Evolutionary conservation across 2,113 vertebrate species (phyloP).

Genomic region (Syngnathoides biaculeatus): DNA sequence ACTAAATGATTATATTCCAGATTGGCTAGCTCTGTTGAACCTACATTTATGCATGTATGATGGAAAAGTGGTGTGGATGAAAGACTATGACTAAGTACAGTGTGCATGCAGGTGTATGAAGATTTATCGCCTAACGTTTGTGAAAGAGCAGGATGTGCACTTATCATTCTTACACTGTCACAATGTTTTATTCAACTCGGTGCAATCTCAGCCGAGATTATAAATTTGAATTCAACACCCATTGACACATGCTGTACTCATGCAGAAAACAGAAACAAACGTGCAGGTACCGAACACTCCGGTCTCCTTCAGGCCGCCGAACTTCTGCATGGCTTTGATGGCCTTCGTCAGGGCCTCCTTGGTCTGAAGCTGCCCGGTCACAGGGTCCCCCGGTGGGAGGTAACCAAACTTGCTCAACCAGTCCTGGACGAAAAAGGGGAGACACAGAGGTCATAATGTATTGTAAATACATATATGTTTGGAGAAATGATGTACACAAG

Average conservation of each 20-base stretch:
- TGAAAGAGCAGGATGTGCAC: slow-evolving; percentile 12
- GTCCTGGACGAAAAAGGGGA: slow-evolving; percentile 73
- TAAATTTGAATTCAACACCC: slow-evolving; percentile 6
- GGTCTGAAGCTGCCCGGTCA: slow-evolving; percentile 83
- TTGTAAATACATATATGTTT: too few species aligned
- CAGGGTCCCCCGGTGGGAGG: slow-evolving; percentile 82
- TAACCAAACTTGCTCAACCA: slow-evolving; percentile 96
- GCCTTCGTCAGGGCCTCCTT: slow-evolving; percentile 88
- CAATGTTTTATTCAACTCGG: slow-evolving; percentile 11
- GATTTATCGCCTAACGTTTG: slow-evolving; percentile 11
- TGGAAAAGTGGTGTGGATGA: not conserved
- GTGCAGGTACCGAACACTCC: slow-evolving; percentile 79
- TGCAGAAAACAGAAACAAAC: not conserved
- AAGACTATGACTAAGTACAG: slow-evolving; percentile 4
- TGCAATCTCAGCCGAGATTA: slow-evolving; percentile 1
- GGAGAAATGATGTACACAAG: too few species aligned
- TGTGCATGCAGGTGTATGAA: not conserved
- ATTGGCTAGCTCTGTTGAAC: not conserved
- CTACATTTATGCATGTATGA: not conserved
- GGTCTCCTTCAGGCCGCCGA: slow-evolving; percentile 87
- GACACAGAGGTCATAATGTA: not conserved
- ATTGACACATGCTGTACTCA: not conserved
- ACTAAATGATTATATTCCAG: slow-evolving; percentile 10
- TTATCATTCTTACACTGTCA: slow-evolving; percentile 39
- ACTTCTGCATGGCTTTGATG: slow-evolving; percentile 91